phyloP scores from a whole-genome alignment of 2,113 vertebrate genomes.

The pig (Sus scrofa) region T2T-Sscrofa CM000824.6:118709001-118709500 shows the following conservation, averaged over 20 bases:
- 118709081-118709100: background rate
- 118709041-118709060: background rate
- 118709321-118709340: background rate
- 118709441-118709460: constrained; percentile 4
- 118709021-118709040: constrained; percentile 90
- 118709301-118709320: background rate
- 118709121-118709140: background rate
- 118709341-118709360: background rate
- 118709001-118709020: constrained; percentile 97
- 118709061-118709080: background rate
- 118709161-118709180: constrained; percentile 31
- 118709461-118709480: background rate
- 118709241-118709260: background rate
- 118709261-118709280: background rate
- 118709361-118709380: background rate
- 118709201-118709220: background rate
- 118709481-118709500: background rate
- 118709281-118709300: background rate
- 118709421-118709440: background rate
- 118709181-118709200: background rate
- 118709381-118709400: background rate
- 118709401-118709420: background rate
- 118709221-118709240: background rate
- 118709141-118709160: background rate
- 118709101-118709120: background rate